Evolutionary conservation across 64 coral and sea anemone species (phyloP), one percentile per base, ranked within the genome.

Genomic region (Hydrozoanthus tunicans): DNA sequence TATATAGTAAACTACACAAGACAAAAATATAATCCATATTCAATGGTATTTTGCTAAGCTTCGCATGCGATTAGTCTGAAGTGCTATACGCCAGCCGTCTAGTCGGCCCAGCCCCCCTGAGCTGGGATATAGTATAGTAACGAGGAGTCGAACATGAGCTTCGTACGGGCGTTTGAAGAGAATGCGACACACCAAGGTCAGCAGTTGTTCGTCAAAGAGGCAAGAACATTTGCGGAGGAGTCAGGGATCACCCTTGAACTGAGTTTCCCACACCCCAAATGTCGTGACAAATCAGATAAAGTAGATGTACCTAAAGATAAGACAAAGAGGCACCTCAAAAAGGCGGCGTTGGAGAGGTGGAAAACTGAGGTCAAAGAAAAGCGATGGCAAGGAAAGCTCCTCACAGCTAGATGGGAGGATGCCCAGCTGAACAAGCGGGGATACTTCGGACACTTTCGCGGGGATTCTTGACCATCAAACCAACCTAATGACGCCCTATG

Each of bases 191-290:
- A 43, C 32, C 51, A 26, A 12, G 83, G 26, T 5, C 83, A 70
- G 4, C 60, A 69, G 27, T 86, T 65, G n/a, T 20, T 20, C 20
- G 20, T 20, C 20, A 20, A 20, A 20, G 20, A 20, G 20, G 20
- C 20, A 20, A 20, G 65, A 20, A 86, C 5, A 64, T 86, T 68
- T 86, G 83, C 83, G 14, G 3, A 86, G n/a, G 83, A 86, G 20
- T 20, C 20, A 20, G 32, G 32, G 32, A 43, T 2, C 32, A 43
- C 32, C 32, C 32, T 43, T 43, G 32, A 43, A 43, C 32, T 43
- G 24, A 59, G 5, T 26, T 59, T 84, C 53, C n/a, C 53, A 4
- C 63, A 3, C 7, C 62, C 81, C 7, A 11, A 84, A 84, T 17
- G 57, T 84, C 14, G 62, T 15, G 32, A 64, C 14, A 15, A 64